Evolutionary conservation across 2,797 vertebrate species (phyloP), one percentile per base, ranked within the genome.

Genomic region (Pipistrellus pygmaeus): DNA sequence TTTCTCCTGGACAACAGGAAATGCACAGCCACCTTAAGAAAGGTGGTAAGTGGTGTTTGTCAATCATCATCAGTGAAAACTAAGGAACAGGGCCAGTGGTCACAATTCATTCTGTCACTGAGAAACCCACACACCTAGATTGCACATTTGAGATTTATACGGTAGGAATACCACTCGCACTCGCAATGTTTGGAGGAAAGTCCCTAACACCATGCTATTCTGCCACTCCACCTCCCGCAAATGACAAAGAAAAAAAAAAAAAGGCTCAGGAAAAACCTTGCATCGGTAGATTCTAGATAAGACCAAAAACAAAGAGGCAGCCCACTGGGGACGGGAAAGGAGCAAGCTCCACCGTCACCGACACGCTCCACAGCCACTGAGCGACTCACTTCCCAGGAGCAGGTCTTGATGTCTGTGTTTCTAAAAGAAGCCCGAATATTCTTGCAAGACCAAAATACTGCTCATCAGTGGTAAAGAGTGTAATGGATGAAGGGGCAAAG

Each of bases 381-480:
- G 0, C 1, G 60, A 17, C 30, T 35, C 41, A 1, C 1, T 38
- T 90, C 51, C 30, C 57, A 78, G 71, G 30, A 64, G 62, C 10
- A 9, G 57, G 68, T 17, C 57, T 3, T 35, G 25, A 15, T 75
- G 1, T 48, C 4, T 30, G 38, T 71, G 46, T 82, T 80, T 91
- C 75, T 44, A 73, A 93, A 89, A 44, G 32, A 6, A 15, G 6
- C 51, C 80, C 68, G 27, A 32, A 92, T 10, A 66, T 9, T 89
- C 72, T 46, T 30, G 38, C 38, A 48, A 72, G 84, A 88, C 17
- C 48, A 57, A 84, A 97, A 95, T 85, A 85, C 69, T 87, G 92
- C 7, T 84, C 5, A 2, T 27, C 57, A 57, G 13, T 2, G 75
- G 27, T 41, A 78, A 46, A 95, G 90, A 95, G 44, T 68, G 30